Base-by-base conservation (phyloP, 37 sponge, comb jelly and placozoan species). In the Oopsacas minuta region DNA sequence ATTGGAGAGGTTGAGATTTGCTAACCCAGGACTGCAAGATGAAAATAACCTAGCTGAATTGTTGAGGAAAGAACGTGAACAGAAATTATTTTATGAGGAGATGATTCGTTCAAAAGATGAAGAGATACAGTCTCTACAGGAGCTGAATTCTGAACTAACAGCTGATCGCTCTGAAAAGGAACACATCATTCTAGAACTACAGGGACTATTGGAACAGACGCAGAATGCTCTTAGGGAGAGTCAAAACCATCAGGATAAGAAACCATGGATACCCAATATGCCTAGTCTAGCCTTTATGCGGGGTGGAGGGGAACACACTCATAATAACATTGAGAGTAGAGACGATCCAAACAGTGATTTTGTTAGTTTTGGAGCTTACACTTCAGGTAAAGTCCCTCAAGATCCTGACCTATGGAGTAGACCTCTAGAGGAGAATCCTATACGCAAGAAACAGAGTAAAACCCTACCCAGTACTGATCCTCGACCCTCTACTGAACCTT, bases 11-110 rank as follows among this genome's bases (percentile, higher is more conserved):
- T 3, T 12, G 17, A 3, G 30, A 3, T 10, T 61, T n/a, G 30
- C 28, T 3, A 5, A 10, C 22, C 28, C 28, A 34, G 22, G 75
- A 5, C 28, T n/a, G 22, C 28, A 34, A 3, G 30, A n/a, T 12
- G 75, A 61, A 1, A 30, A 36, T 30, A 81, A 88, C 32, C 83
- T 91, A 35, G 52, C 52, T 46, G 94, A 91, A 38, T 52, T 83
- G 49, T 82, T 91, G 0, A 88, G 88, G 32, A 87, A 83, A 22
- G 94, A 91, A 82, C 87, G 86, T 83, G 94, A 91, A 37, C 91
- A 91, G 86, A 91, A 87, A 61, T 34, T 25, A 34, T 61, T 61
- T 34, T 61, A 61, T 34, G 75, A 61, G 28, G 75, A 61, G 22
- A n/a, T 61, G 75, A 61, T 61, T 61, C 75, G 75, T n/a, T 61